Evolutionary conservation across 2,888 invertebrate genomes (phyloP), one percentile per base, ranked within the genome.

Genomic region (Philopedon plagiatum): DNA sequence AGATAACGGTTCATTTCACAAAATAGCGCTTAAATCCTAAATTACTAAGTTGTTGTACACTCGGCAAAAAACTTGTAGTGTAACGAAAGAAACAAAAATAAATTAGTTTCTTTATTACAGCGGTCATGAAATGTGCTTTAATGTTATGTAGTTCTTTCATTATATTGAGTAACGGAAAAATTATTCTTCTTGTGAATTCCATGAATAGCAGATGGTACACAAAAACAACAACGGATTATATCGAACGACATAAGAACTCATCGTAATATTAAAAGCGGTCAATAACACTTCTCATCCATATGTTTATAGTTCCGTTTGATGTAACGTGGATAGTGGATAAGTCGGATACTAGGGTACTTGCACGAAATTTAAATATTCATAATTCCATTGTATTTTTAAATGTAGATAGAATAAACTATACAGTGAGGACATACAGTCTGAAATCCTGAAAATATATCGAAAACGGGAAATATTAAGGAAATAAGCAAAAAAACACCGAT

Each of bases 161-260:
- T 32, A 29, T 46, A 21, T 29, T n/a, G 15, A 18, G 18, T 54
- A 29, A 54, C 51, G 51, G 51, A 7, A 54, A 15, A 29, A 15
- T 19, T 46, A n/a, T 46, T 46, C 3, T 23, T n/a, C 3, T 23
- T n/a, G 46, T 18, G 29, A 29, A 54, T 54, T 54, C 29, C 18
- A 29, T 54, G 9, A 54, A 54, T 8, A 54, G 9, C 51, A 54
- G 51, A 54, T 54, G 51, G 51, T 54, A 29, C 51, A 54, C 11
- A 54, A 54, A 26, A 54, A 54, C 15, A 29, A 54, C 11, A 13
- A 23, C 13, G 29, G 5, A 32, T 54, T 54, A 29, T 13, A 54
- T 15, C 29, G 9, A 54, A 9, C 15, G 15, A 29, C 9, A 29
- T 29, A 54, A 54, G 3, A 54, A 29, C 15, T 8, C 51, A 15